Percentiles rank a stretch among this genome's conserved stretches.
phyloP scores from a whole-genome alignment of 2,113 vertebrate genomes.

The Gnathonemus echidnorhynchus region DNA sequence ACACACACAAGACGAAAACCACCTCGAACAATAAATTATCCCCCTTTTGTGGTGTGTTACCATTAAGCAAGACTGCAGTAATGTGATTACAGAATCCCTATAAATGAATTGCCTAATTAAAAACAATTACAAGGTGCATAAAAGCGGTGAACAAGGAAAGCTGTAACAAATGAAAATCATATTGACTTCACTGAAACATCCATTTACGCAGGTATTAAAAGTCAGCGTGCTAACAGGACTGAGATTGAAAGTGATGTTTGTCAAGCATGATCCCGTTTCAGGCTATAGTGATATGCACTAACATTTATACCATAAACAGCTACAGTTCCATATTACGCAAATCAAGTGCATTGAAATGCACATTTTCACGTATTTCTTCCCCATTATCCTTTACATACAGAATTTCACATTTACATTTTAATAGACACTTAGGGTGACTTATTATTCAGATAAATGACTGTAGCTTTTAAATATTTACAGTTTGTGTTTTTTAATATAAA shows the following conservation, averaged over 20 bases:
- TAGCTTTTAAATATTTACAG: neutral
- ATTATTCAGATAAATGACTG: neutral
- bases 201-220: neutral
- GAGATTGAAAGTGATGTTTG: neutral
- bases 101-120: constrained; percentile 32
- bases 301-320: neutral
- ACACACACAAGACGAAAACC: constrained; percentile 5
- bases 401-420: neutral
- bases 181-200: neutral
- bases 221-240: constrained; percentile 4
- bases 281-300: neutral
- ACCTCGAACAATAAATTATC: constrained; percentile 3
- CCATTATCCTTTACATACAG: neutral
- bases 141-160: constrained; percentile 7
- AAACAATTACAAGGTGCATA: constrained; percentile 24
- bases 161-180: neutral
- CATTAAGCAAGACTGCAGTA: constrained; percentile 2
- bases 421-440: neutral
- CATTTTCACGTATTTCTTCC: neutral
- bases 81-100: constrained; percentile 16
- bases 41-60: neutral
- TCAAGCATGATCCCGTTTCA: neutral
- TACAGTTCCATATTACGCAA: neutral
- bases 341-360: neutral
- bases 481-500: neutral